These are phyloP conservation scores for Pasiphila rectangulata DNA, from an alignment of 2,888 invertebrate genomes.

Conservation along the genomic window DNA sequence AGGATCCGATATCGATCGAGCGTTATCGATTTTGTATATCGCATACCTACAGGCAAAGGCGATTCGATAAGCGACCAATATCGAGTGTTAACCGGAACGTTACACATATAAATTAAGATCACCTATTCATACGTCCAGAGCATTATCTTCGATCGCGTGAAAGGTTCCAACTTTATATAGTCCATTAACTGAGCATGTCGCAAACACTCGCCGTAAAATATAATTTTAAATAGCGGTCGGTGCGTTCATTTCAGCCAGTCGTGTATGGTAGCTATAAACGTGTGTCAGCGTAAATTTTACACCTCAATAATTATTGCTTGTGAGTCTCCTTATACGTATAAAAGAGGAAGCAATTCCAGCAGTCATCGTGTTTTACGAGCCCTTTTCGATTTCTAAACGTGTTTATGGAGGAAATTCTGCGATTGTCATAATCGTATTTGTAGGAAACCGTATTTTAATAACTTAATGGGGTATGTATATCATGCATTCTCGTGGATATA, in stretches of 20 bases:
- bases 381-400: conserved; percentile 60
- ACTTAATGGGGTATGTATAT: conserved; percentile 19
- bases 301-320: conserved; percentile 63
- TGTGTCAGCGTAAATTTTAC: conserved; percentile 69
- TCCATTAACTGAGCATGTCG: conserved; percentile 68
- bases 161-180: conserved; percentile 63
- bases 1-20: conserved; percentile 51
- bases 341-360: conserved; percentile 65
- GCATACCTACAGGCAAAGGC: conserved; percentile 55
- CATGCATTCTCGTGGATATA: conserved; percentile 12
- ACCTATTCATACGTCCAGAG: conserved; percentile 73
- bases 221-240: conserved; percentile 48
- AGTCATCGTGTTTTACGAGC: conserved; percentile 62
- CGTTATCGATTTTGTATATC: conserved; percentile 64
- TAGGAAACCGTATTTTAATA: conserved; percentile 35
- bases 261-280: conserved; percentile 52
- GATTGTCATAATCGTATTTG: conserved; percentile 45
- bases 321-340: conserved; percentile 46
- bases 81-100: conserved; percentile 67
- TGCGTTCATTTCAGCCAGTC: conserved; percentile 35
- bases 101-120: conserved; percentile 75
- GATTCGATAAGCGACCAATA: conserved; percentile 67
- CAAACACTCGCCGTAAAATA: conserved; percentile 60
- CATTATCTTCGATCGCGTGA: conserved; percentile 69
- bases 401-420: conserved; percentile 52